A percentile compares a stretch with the other conserved stretches of the same genome.
Conservation (phyloP, 2,888 invertebrate genomes). For the Agonopterix alstromeriana region DNA sequence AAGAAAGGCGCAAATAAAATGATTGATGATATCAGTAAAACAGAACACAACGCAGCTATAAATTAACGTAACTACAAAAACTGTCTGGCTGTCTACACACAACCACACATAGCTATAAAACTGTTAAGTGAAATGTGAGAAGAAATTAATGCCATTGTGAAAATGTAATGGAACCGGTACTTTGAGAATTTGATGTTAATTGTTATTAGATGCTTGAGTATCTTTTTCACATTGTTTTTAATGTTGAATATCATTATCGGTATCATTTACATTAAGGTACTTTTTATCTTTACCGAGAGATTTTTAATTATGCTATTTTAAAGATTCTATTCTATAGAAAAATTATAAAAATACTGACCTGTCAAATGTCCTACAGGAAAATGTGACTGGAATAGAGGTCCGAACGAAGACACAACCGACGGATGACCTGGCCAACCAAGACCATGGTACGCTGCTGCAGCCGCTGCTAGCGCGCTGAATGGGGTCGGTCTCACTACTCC, state of each 20-base stretch:
- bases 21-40: constrained; percentile 13
- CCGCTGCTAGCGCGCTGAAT: constrained; percentile 82
- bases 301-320: no score
- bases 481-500: constrained; percentile 86
- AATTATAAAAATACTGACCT: constrained; percentile 38
- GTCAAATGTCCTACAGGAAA: constrained; percentile 70
- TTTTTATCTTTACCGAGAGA: no score
- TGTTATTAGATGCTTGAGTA: neutral
- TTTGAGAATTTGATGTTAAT: neutral
- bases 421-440: constrained; percentile 76
- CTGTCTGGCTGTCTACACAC: constrained; percentile 9
- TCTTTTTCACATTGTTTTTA: neutral
- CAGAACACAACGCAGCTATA: constrained; percentile 7
- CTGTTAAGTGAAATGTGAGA: constrained; percentile 11
- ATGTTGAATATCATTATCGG: no score
- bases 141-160: constrained; percentile 8
- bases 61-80: constrained; percentile 6
- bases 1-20: constrained; percentile 15
- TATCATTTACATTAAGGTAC: no score
- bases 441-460: constrained; percentile 82
- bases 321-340: neutral
- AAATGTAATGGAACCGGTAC: neutral
- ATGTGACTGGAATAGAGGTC: constrained; percentile 82
- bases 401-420: constrained; percentile 78
- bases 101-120: constrained; percentile 4